Percentiles rank a stretch among this genome's conserved stretches.
Evolutionary conservation across 2,888 invertebrate genomes (phyloP).

Genomic region (Napeogenes sylphis): DNA sequence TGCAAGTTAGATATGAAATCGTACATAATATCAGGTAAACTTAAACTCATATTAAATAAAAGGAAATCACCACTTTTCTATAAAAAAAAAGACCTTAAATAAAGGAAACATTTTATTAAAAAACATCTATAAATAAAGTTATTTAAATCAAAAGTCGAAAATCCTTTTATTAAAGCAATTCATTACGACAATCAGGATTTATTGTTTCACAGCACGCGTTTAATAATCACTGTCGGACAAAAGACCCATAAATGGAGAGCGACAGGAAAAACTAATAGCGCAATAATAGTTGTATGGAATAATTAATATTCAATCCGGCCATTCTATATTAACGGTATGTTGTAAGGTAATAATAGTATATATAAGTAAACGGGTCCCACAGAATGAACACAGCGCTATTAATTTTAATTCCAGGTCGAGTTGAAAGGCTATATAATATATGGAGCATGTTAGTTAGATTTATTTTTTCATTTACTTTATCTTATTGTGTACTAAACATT

Average conservation of each 20-base stretch:
- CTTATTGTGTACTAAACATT: no score
- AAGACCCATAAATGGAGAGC: background rate
- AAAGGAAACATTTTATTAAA: background rate
- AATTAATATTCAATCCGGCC: constrained; percentile 65
- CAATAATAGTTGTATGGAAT: constrained; percentile 17
- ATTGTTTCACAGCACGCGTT: constrained; percentile 1
- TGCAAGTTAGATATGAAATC: no score
- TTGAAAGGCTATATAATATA: no score
- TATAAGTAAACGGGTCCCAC: constrained; percentile 59
- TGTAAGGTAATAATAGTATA: constrained; percentile 68
- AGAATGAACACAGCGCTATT: no score
- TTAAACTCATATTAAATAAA: no score
- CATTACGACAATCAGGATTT: constrained; percentile 6
- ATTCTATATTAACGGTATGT: constrained; percentile 62
- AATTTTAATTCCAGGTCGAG: no score
- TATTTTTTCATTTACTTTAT: no score
- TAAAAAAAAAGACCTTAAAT: background rate
- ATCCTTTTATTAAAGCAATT: constrained; percentile 2
- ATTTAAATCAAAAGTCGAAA: background rate
- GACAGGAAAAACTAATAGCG: background rate
- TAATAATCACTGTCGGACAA: background rate
- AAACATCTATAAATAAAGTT: background rate
- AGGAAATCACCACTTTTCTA: no score
- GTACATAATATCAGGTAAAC: no score
- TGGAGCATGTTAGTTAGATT: no score